Base-by-base conservation (phyloP, 2,888 invertebrate genomes). In the Melitaea athalia region DNA sequence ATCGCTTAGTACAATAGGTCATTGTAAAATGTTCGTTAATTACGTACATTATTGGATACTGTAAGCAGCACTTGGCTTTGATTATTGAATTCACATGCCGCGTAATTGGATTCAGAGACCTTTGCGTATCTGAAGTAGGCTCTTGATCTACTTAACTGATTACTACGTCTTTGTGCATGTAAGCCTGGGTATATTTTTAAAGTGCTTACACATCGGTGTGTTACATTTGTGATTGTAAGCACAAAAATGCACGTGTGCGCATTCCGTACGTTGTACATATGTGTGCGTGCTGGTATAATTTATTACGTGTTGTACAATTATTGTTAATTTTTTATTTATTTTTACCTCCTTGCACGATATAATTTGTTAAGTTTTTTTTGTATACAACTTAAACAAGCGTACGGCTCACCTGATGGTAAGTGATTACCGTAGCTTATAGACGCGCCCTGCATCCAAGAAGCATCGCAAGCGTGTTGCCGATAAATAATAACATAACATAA, bases 71-170 rank as follows among this genome's bases (percentile, higher is more conserved):
- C 65, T 65, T 65, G 43, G 59, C 31, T 43, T n/a, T 24, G 63
- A 31, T 67, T 67, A 67, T 67, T 67, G 62, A 63, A 63, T 57
- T 57, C 59, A 31, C 52, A 17, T 52, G 24, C 52, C 24, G 31
- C 65, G 63, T 67, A 67, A 67, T 67, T 67, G 67, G 63, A 63
- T 67, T 43, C 63, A 45, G 63, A 42, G 55, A 62, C 63, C 55
- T 59, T 67, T 49, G 63, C 63, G 59, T 67, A 67, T 67, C 57
- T 67, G 55, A 47, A 62, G 47, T 17, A 49, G 24, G 31, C 52
- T 52, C 55, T 67, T 55, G 61, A 67, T 67, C 67, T 67, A 67
- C 55, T 67, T 67, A 62, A 52, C 52, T 49, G 57, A 24, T 67
- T 61, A 66, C 43, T 52, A 17, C 38, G 57, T 38, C 38, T 64